phyloP scores from a whole-genome alignment of 2,888 invertebrate genomes.

The Aporophyla lueneburgensis region DNA sequence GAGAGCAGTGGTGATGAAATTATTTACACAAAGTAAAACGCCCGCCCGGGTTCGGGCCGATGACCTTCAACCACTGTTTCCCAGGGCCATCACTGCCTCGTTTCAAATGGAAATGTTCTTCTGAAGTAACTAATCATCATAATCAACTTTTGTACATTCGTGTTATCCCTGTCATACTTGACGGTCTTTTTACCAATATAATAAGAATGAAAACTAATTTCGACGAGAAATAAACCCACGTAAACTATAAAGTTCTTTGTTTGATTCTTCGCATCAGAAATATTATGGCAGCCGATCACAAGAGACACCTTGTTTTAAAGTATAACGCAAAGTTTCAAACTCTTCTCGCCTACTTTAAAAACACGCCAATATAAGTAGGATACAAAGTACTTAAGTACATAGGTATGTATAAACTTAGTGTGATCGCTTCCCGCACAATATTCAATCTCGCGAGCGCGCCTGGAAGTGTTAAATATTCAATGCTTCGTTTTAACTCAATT shows the following conservation, averaged over 20 bases:
- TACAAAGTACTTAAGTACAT: slow-evolving; percentile 17
- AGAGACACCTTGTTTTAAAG: slow-evolving; percentile 6
- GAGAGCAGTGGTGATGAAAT: too few relatives aligned
- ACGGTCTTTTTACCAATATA: background rate
- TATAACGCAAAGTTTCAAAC: slow-evolving; percentile 25
- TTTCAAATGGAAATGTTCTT: background rate
- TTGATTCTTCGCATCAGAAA: background rate
- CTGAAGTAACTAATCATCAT: background rate
- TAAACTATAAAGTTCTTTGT: background rate
- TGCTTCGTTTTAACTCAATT: slow-evolving; percentile 52
- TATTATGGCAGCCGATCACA: background rate
- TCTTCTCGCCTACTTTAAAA: slow-evolving; percentile 30
- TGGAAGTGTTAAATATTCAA: slow-evolving; percentile 59
- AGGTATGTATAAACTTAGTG: slow-evolving; percentile 22
- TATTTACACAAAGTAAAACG: too few relatives aligned
- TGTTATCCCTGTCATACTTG: background rate
- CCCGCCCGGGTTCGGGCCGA: too few relatives aligned
- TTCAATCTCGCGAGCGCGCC: slow-evolving; percentile 43
- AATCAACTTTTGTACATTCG: background rate
- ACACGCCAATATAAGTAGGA: slow-evolving; percentile 1
- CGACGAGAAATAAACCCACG: background rate
- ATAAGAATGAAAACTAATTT: background rate
- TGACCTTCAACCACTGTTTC: too few relatives aligned
- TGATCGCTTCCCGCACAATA: slow-evolving; percentile 49
- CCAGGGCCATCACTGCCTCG: background rate